Evolutionary conservation across 2,888 invertebrate species (phyloP).

Genomic region (Phaonia tiefii): DNA sequence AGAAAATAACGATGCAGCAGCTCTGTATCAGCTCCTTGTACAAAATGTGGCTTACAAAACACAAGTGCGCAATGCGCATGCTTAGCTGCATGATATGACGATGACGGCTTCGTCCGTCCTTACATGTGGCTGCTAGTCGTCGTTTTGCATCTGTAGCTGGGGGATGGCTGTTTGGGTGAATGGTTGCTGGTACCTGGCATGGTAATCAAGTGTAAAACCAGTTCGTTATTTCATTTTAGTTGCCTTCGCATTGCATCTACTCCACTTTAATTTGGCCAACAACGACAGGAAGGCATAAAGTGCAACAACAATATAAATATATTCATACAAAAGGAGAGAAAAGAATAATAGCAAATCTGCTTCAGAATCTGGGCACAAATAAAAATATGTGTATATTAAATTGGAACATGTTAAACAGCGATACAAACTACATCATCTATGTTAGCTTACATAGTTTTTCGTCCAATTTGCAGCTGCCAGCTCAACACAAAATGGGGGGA

Average conservation of each 20-base stretch:
- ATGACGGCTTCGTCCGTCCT: conserved; percentile 17
- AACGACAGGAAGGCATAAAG: conserved; percentile 66
- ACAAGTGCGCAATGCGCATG: conserved; percentile 56
- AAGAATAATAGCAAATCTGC: conserved; percentile 29
- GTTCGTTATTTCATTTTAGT: conserved; percentile 48
- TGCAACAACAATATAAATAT: conserved; percentile 22
- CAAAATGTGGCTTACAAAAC: conserved; percentile 42
- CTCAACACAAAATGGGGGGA: conserved; percentile 16
- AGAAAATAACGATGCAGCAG: conserved; percentile 46
- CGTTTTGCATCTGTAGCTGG: conserved; percentile 23
- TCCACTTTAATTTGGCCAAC: conserved; percentile 40
- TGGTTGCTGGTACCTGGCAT: conserved; percentile 39
- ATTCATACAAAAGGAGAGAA: conserved; percentile 20
- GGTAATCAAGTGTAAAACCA: conserved; percentile 65
- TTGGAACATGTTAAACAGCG: conserved; percentile 25
- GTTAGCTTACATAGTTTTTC: conserved; percentile 6
- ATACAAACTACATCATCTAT: conserved; percentile 52
- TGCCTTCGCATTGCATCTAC: conserved; percentile 8
- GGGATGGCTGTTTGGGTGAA: conserved; percentile 35
- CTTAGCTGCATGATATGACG: conserved; percentile 36
- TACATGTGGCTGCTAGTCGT: conserved; percentile 5
- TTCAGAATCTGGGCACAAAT: conserved; percentile 45
- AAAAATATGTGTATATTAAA: conserved; percentile 64
- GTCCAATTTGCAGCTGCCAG: conserved; percentile 63
- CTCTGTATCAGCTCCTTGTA: not conserved